A percentile compares a stretch with the other conserved stretches of the same genome.
These are phyloP conservation scores for Halcyon leucocephala DNA, from an alignment of 2,797 vertebrate species.

Conservation along the genomic window DNA sequence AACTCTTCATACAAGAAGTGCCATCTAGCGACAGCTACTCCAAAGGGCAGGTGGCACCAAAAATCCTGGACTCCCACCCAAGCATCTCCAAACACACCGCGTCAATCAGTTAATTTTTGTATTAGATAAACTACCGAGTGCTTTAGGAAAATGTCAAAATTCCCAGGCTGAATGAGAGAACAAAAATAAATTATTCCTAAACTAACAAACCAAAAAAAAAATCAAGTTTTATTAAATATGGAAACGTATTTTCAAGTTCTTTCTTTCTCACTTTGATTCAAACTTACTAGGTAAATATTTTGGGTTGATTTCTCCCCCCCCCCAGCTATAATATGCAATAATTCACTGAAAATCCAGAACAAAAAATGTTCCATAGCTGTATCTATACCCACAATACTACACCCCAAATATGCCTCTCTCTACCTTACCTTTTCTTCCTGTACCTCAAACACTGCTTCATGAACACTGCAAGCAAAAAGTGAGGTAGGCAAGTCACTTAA, in stretches of 20 bases:
- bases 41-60: neutral
- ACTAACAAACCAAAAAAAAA: neutral
- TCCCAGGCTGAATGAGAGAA: neutral
- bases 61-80: rapidly evolving
- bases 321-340: neutral
- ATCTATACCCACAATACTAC: neutral
- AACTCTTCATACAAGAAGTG: neutral
- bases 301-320: neutral
- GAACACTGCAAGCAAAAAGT: slow-evolving; percentile 91
- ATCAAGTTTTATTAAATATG: neutral
- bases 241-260: neutral
- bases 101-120: neutral
- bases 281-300: neutral
- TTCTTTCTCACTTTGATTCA: neutral
- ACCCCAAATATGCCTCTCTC: neutral
- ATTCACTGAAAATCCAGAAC: neutral
- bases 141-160: neutral
- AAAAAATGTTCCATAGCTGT: neutral
- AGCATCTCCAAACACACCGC: neutral
- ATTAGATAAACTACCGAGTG: neutral
- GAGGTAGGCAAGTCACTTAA: slow-evolving; percentile 92
- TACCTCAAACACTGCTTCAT: slow-evolving; percentile 89
- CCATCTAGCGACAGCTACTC: slow-evolving; percentile 37
- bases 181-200: neutral
- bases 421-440: slow-evolving; percentile 86